phyloP scores from a whole-genome alignment of 2,113 vertebrate species.

The Petrocephalus zakoni region DNA sequence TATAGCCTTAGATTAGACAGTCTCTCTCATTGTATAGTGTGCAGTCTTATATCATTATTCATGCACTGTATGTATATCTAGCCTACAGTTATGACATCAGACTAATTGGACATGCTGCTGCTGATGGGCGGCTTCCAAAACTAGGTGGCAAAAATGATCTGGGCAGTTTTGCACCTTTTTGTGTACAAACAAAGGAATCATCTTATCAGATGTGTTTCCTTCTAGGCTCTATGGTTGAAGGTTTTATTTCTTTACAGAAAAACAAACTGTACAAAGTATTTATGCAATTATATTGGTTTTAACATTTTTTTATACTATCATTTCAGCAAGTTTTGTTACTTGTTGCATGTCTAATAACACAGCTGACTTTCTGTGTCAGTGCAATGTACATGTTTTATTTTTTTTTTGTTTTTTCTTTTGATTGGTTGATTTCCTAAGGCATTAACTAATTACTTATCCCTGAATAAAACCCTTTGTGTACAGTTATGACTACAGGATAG shows the following conservation, averaged over 20 bases:
- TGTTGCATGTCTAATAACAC: constrained; percentile 99
- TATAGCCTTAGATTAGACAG: constrained; percentile 35
- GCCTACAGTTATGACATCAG: constrained; percentile 65
- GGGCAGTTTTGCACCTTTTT: constrained; percentile 85
- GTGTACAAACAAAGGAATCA: constrained; percentile 76
- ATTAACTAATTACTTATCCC: constrained; percentile 68
- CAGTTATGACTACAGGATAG: constrained; percentile 69
- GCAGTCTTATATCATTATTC: constrained; percentile 46
- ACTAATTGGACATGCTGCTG: constrained; percentile 56
- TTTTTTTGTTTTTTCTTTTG: constrained; percentile 25
- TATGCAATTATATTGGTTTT: constrained; percentile 94
- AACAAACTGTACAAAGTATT: constrained; percentile 98
- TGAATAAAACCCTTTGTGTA: constrained; percentile 75
- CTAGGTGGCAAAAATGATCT: constrained; percentile 59
- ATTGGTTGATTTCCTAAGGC: constrained; percentile 33
- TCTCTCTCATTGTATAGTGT: constrained; percentile 51
- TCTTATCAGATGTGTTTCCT: constrained; percentile 62
- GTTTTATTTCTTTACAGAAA: constrained; percentile 72
- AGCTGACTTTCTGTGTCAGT: constrained; percentile 99
- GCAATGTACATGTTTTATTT: constrained; percentile 84
- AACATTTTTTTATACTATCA: constrained; percentile 79
- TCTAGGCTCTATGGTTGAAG: constrained; percentile 75
- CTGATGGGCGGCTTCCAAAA: constrained; percentile 52
- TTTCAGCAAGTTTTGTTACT: constrained; percentile 99
- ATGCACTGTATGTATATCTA: constrained; percentile 63